A percentile compares a stretch with the other conserved stretches of the same genome.
phyloP scores from a whole-genome alignment of 2,113 vertebrate genomes.

The Vidua macroura region DNA sequence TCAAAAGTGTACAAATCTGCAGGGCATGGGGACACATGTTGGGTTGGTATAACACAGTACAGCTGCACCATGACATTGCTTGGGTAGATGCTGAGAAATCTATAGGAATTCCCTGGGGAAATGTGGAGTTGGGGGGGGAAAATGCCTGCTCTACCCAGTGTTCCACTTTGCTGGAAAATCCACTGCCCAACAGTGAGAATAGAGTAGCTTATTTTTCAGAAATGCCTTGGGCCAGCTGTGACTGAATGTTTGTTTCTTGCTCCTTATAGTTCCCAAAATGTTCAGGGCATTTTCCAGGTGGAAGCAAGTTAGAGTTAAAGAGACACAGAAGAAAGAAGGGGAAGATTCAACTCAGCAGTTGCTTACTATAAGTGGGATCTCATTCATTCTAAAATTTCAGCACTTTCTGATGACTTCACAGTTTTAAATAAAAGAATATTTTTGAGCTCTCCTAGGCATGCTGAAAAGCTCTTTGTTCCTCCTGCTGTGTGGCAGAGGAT shows the following conservation, averaged over 20 bases:
- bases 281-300: neutral
- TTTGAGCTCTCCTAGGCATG: neutral
- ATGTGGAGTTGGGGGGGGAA: fast-evolving
- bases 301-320: neutral
- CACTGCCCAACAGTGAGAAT: neutral
- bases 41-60: neutral
- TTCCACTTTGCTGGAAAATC: neutral
- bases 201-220: neutral
- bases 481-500: neutral
- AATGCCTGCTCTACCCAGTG: neutral
- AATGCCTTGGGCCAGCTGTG: neutral
- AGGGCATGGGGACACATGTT: neutral
- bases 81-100: neutral
- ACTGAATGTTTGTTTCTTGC: neutral
- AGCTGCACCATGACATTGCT: neutral
- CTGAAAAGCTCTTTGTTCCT: neutral
- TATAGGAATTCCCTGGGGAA: neutral
- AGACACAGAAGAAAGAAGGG: neutral
- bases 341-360: neutral
- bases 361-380: neutral
- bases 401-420: neutral
- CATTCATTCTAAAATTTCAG: neutral
- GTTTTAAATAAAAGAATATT: neutral
- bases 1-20: neutral
- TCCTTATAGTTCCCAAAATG: neutral